Evolutionary conservation across 2,888 invertebrate species (phyloP), one percentile per base, ranked within the genome.

Genomic region (Ryuthela nishihirai): DNA sequence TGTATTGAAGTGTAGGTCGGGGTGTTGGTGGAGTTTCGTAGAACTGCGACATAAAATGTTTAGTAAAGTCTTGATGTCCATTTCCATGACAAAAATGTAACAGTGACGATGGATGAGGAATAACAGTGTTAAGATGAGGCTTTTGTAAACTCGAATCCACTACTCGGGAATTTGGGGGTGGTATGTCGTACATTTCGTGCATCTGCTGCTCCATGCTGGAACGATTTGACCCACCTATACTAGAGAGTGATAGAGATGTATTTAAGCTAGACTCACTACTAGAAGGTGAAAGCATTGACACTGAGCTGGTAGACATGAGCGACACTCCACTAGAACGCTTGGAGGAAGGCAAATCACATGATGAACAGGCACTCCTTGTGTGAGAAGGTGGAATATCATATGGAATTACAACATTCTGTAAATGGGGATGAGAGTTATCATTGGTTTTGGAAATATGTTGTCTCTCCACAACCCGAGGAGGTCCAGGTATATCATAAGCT

Each of bases 141-240:
- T 10, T 44, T 18, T 7, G 4, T 17, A 4, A 17, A 17, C 17
- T 17, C 4, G 10, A 32, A n/a, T n/a, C 18, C 54, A 44, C 69
- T 64, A 48, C 48, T 6, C 63, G 66, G 25, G 74, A 74, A 25
- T 74, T 72, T 9, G 9, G 15, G 77, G 69, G 10, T 78, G 79
- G 54, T 78, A 67, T 46, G 66, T 72, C 71, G 38, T 70, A 68
- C 54, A 72, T 67, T 34, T 48, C 65, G 47, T 7, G 78, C 77
- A 38, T 20, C 21, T 53, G 53, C 5, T 79, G 72, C 15, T 61
- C 63, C 35, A 60, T 77, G 75, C 48, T 78, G 69, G 20, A 78
- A 77, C 65, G 32, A 39, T 61, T 59, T 29, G 64, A 62, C 18
- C 58, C 58, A 65, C 72, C 73, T 6, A 73, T 71, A 25, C 74